These are phyloP conservation scores for Ctenopoma kingsleyae DNA, from an alignment of 2,797 vertebrate genomes.

Conservation along the genomic window DNA sequence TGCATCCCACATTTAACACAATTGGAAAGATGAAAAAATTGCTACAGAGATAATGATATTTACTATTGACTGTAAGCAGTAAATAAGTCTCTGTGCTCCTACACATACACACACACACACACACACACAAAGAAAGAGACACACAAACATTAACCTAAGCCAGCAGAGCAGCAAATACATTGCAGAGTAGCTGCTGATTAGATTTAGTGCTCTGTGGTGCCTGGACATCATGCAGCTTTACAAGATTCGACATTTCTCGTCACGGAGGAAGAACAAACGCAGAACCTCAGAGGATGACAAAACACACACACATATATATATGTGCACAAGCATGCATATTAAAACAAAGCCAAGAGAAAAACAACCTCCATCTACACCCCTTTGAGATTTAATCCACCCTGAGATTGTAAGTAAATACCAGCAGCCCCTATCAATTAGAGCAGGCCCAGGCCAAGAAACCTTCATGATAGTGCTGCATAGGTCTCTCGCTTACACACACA, in stretches of 20 bases:
- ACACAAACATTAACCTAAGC: slow-evolving; percentile 16
- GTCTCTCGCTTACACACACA: slow-evolving; percentile 25
- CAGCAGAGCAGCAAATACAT: slow-evolving; percentile 42
- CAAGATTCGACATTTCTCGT: slow-evolving; percentile 67
- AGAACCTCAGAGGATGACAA: slow-evolving; percentile 52
- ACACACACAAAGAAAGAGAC: slow-evolving; percentile 11
- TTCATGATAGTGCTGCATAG: slow-evolving; percentile 60
- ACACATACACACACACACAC: slow-evolving; percentile 17
- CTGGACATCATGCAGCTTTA: slow-evolving; percentile 61
- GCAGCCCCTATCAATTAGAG: slow-evolving; percentile 79
- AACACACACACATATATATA: slow-evolving; percentile 11
- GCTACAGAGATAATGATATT: slow-evolving; percentile 64
- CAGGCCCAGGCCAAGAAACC: slow-evolving; percentile 66
- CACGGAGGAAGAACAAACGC: slow-evolving; percentile 61
- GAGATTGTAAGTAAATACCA: slow-evolving; percentile 79
- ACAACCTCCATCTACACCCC: slow-evolving; percentile 57
- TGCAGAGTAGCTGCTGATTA: slow-evolving; percentile 61
- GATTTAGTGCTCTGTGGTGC: slow-evolving; percentile 66
- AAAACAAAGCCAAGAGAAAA: slow-evolving; percentile 65
- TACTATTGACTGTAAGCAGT: slow-evolving; percentile 63
- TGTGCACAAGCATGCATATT: slow-evolving; percentile 43
- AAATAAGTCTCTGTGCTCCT: slow-evolving; percentile 49
- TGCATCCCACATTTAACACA: slow-evolving; percentile 38
- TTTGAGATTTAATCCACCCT: slow-evolving; percentile 76
- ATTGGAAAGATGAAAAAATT: slow-evolving; percentile 50